Evolutionary conservation across 2,888 invertebrate species (phyloP).

Genomic region (Leptinotarsa juncta): DNA sequence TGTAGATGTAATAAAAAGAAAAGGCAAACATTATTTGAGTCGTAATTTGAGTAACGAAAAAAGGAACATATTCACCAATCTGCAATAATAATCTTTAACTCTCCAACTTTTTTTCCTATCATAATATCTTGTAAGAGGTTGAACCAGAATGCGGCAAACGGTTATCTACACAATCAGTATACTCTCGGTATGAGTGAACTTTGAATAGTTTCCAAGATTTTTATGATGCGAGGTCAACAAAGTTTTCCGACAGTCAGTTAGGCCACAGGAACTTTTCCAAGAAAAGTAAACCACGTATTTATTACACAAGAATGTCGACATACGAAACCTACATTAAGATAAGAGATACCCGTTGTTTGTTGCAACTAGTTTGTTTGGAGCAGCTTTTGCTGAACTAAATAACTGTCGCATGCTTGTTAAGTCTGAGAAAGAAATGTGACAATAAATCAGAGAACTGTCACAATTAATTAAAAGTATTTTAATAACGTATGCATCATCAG

Average conservation of each 20-base stretch:
- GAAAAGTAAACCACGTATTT: constrained; percentile 40
- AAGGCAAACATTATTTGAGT: too few relatives aligned
- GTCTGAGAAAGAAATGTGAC: constrained; percentile 7
- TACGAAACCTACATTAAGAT: constrained; percentile 32
- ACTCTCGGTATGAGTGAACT: constrained; percentile 37
- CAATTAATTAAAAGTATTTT: constrained; percentile 23
- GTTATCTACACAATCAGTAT: constrained; percentile 37
- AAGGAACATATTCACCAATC: background rate
- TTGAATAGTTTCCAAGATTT: constrained; percentile 48
- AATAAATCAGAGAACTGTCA: constrained; percentile 25
- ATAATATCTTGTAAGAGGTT: background rate
- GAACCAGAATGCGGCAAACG: constrained; percentile 20
- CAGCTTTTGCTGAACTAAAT: constrained; percentile 1
- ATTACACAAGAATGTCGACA: constrained; percentile 38
- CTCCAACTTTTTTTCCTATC: background rate
- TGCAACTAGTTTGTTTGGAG: constrained; percentile 19
- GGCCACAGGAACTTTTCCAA: constrained; percentile 34
- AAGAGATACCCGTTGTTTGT: constrained; percentile 16
- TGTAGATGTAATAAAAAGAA: too few relatives aligned
- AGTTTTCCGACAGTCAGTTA: constrained; percentile 43
- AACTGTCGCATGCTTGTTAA: constrained; percentile 8
- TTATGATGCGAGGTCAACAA: constrained; percentile 45
- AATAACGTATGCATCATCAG: background rate
- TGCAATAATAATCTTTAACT: background rate
- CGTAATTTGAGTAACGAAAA: too few relatives aligned